These are phyloP conservation scores for Zingel zingel DNA, from an alignment of 2,113 vertebrate species.

Conservation along the genomic window DNA sequence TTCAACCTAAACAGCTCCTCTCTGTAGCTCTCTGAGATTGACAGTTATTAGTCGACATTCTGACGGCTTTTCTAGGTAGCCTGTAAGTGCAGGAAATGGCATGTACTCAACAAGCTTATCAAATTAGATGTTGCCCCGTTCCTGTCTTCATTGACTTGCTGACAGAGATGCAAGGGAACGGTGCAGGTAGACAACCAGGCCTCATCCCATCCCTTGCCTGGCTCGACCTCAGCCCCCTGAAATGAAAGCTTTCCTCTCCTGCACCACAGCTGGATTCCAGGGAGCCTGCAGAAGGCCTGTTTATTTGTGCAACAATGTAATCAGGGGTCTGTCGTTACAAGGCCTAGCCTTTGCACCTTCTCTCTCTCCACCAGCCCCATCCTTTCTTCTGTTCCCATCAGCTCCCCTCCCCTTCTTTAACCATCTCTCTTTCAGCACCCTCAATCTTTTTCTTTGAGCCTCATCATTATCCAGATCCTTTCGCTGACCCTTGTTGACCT, in stretches of 20 bases:
- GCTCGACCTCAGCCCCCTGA: slow-evolving; percentile 63
- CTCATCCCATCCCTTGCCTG: slow-evolving; percentile 55
- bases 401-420: slow-evolving; percentile 54
- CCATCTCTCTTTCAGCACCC: slow-evolving; percentile 67
- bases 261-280: slow-evolving; percentile 72
- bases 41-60: slow-evolving; percentile 54
- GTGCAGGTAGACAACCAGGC: slow-evolving; percentile 53
- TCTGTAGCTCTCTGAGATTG: slow-evolving; percentile 48
- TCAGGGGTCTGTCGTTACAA: slow-evolving; percentile 71
- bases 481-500: slow-evolving; percentile 75
- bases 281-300: slow-evolving; percentile 75
- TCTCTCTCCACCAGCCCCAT: slow-evolving; percentile 46
- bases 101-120: slow-evolving; percentile 56
- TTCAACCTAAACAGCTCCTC: slow-evolving; percentile 9
- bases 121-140: slow-evolving; percentile 37
- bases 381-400: slow-evolving; percentile 62
- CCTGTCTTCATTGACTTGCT: slow-evolving; percentile 51
- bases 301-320: slow-evolving; percentile 83
- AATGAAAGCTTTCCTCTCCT: slow-evolving; percentile 79
- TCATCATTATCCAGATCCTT: slow-evolving; percentile 79
- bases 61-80: slow-evolving; percentile 25
- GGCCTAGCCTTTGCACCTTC: slow-evolving; percentile 76
- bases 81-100: slow-evolving; percentile 61
- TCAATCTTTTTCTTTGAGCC: slow-evolving; percentile 67
- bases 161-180: slow-evolving; percentile 65